These are phyloP conservation scores for Nemopilema nomurai DNA, from an alignment of 30 jellyfish, hydroid and myxozoan genomes.

Conservation along the genomic window DNA sequence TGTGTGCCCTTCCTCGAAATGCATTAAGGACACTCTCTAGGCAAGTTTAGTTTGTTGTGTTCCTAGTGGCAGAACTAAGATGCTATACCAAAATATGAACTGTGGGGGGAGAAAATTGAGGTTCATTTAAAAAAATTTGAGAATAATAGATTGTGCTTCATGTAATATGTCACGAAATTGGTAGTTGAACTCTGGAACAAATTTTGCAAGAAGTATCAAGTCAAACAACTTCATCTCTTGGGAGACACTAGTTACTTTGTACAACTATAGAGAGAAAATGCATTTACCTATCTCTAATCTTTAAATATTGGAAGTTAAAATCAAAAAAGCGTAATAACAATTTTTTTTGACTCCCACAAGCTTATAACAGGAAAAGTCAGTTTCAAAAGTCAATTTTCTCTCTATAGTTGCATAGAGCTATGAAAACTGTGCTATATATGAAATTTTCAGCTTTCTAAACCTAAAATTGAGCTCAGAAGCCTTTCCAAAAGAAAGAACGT, in stretches of 20 bases:
- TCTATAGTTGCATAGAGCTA: too few relatives aligned
- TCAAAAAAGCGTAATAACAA: neutral
- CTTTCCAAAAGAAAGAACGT: too few relatives aligned
- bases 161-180: neutral
- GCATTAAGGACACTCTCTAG: slow-evolving; percentile 22
- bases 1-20: slow-evolving; percentile 65
- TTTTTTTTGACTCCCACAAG: too few relatives aligned
- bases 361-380: too few relatives aligned
- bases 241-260: neutral
- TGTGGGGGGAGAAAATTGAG: neutral
- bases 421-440: too few relatives aligned
- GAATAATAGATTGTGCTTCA: neutral
- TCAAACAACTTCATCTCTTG: neutral
- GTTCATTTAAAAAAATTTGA: neutral
- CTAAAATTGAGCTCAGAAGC: too few relatives aligned
- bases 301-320: neutral
- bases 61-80: neutral
- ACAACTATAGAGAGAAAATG: neutral
- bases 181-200: neutral
- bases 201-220: neutral
- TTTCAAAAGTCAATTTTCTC: too few relatives aligned
- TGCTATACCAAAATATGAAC: neutral
- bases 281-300: neutral
- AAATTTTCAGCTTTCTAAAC: too few relatives aligned
- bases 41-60: neutral